phyloP scores from a whole-genome alignment of 2,888 invertebrate genomes.

The Oithona nana region DNA sequence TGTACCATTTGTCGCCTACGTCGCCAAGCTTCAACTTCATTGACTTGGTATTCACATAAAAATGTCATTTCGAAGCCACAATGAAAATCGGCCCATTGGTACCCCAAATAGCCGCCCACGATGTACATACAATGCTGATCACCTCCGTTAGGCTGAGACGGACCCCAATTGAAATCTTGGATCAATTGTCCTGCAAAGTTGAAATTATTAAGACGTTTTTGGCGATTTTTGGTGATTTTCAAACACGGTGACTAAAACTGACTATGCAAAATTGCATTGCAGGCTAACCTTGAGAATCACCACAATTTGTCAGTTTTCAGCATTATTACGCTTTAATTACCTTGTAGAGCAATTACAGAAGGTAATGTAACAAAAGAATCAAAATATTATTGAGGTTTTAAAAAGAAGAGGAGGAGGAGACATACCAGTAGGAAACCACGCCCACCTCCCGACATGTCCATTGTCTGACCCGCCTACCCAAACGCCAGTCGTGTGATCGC shows the following conservation, averaged over 20 bases:
- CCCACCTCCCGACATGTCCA: conserved; percentile 21
- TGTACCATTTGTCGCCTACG: not conserved
- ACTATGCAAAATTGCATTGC: no score
- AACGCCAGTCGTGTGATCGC: conserved; percentile 20
- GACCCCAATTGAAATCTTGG: conserved; percentile 20
- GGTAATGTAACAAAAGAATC: not conserved
- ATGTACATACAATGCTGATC: conserved; percentile 22
- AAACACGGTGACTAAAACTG: no score
- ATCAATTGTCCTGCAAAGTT: conserved; percentile 19
- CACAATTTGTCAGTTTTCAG: no score
- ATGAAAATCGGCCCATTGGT: conserved; percentile 22
- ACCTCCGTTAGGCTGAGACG: conserved; percentile 21
- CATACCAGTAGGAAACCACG: conserved; percentile 22
- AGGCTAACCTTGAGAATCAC: no score
- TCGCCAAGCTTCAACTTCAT: conserved; percentile 19
- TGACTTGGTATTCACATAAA: conserved; percentile 21
- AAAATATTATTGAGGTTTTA: not conserved
- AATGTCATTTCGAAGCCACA: conserved; percentile 22
- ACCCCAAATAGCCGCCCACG: conserved; percentile 21
- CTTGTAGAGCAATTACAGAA: not conserved
- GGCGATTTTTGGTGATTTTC: not conserved
- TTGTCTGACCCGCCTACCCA: conserved; percentile 22
- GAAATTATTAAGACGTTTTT: not conserved
- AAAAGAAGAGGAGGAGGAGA: not conserved
- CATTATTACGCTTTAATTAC: no score